phyloP scores from a whole-genome alignment of 2,888 invertebrate genomes.

The Xanthorhoe designata region DNA sequence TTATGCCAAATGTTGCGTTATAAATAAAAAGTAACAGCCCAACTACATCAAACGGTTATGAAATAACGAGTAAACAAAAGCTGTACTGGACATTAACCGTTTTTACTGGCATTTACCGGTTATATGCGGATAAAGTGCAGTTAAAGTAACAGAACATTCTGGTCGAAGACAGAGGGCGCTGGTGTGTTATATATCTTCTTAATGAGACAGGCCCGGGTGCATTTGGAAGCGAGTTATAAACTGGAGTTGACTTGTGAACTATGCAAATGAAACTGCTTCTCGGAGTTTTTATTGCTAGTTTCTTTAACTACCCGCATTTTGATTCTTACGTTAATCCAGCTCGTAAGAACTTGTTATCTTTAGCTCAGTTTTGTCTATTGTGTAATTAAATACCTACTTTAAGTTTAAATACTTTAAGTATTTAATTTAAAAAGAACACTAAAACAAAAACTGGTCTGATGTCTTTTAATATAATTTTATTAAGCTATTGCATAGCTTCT shows the following conservation, averaged over 20 bases:
- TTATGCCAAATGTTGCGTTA: not conserved
- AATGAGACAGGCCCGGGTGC: slow-evolving; percentile 10
- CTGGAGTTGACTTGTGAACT: slow-evolving; percentile 6
- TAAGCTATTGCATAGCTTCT: too few relatives aligned
- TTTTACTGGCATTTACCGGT: slow-evolving; percentile 35
- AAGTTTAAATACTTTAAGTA: too few relatives aligned
- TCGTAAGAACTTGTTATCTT: not conserved
- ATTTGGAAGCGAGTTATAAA: slow-evolving; percentile 4
- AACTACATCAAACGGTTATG: slow-evolving; percentile 41
- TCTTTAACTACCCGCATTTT: not conserved
- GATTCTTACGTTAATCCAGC: not conserved
- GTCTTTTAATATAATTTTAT: too few relatives aligned
- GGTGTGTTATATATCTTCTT: slow-evolving; percentile 19
- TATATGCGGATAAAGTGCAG: slow-evolving; percentile 39
- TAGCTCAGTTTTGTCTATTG: not conserved
- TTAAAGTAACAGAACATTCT: slow-evolving; percentile 38
- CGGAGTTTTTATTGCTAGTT: not conserved
- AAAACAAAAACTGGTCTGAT: too few relatives aligned
- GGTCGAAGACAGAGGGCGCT: slow-evolving; percentile 16
- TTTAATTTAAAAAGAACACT: too few relatives aligned
- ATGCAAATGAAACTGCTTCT: not conserved
- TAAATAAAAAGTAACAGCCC: slow-evolving; percentile 3
- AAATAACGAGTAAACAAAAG: slow-evolving; percentile 35
- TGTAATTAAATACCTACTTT: too few relatives aligned
- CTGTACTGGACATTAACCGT: slow-evolving; percentile 26